Evolutionary conservation across 2,797 vertebrate species (phyloP).

Genomic region (Allochrocebus solatus): DNA sequence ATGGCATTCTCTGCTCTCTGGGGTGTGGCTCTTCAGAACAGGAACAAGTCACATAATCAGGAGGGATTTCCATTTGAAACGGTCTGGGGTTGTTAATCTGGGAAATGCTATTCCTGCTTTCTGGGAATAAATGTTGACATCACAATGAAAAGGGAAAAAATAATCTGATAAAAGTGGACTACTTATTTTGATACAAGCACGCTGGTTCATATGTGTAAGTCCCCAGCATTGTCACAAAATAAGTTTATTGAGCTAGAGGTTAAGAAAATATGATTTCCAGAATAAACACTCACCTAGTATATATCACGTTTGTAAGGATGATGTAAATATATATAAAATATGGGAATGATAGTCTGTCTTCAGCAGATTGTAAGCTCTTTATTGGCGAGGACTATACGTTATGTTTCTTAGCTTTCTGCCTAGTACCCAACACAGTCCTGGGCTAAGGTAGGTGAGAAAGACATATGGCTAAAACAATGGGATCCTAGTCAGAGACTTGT

Average conservation of each 20-base stretch:
- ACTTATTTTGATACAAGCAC: not conserved
- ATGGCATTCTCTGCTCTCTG: not conserved
- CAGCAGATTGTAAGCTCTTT: not conserved
- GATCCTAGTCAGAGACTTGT: not conserved
- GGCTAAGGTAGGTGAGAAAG: not conserved
- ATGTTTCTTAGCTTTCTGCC: not conserved
- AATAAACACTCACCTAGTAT: not conserved
- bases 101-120: slow-evolving; percentile 20
- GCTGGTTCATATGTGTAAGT: not conserved
- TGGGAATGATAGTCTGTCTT: not conserved
- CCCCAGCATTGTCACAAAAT: not conserved
- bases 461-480: not conserved
- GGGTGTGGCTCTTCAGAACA: not conserved
- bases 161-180: not conserved
- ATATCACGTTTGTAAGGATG: not conserved
- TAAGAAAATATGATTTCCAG: slow-evolving; percentile 19
- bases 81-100: not conserved
- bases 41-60: not conserved
- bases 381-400: not conserved
- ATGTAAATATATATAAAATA: slow-evolving; percentile 10
- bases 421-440: not conserved
- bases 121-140: not conserved
- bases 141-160: not conserved
- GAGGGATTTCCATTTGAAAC: slow-evolving; percentile 30
- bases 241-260: not conserved